These are phyloP conservation scores for Drosophila formosana DNA, from an alignment of 2,888 invertebrate species.

Conservation along the genomic window DNA sequence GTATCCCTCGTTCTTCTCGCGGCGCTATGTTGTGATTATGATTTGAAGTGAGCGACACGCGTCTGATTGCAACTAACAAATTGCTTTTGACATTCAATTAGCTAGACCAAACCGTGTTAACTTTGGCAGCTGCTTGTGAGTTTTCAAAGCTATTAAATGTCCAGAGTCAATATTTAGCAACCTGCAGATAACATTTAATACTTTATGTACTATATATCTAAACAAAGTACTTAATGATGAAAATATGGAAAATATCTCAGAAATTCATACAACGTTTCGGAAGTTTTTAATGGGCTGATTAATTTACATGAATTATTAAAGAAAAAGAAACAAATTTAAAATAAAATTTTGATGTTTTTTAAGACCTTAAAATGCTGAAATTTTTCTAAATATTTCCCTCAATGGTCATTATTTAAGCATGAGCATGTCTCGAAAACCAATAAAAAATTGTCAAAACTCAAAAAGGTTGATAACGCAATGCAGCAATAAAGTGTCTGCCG, in stretches of 20 bases:
- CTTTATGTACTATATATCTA: neutral
- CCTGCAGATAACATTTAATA: neutral
- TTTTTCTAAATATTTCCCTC: too few species aligned
- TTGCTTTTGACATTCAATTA: conserved; percentile 52
- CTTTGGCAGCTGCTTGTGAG: neutral
- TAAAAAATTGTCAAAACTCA: conserved; percentile 1
- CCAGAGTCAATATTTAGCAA: neutral
- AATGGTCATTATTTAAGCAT: too few species aligned
- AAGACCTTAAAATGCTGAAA: too few species aligned
- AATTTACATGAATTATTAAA: too few species aligned
- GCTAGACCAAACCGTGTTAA: conserved; percentile 6
- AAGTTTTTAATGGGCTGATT: too few species aligned
- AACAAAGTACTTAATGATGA: too few species aligned
- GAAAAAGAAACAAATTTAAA: too few species aligned
- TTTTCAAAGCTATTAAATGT: neutral
- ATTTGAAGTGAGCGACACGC: conserved; percentile 18
- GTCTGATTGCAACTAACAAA: conserved; percentile 47
- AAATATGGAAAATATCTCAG: too few species aligned
- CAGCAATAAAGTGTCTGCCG: neutral
- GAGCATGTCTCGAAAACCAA: neutral
- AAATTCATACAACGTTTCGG: too few species aligned
- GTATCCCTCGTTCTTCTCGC: conserved; percentile 12
- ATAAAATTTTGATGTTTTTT: too few species aligned
- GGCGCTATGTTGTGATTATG: conserved; percentile 5
- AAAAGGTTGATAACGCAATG: neutral